A percentile compares a stretch with the other conserved stretches of the same genome.
Conservation (phyloP, 2,113 vertebrate genomes). For the Nesospiza acunhae region DNA sequence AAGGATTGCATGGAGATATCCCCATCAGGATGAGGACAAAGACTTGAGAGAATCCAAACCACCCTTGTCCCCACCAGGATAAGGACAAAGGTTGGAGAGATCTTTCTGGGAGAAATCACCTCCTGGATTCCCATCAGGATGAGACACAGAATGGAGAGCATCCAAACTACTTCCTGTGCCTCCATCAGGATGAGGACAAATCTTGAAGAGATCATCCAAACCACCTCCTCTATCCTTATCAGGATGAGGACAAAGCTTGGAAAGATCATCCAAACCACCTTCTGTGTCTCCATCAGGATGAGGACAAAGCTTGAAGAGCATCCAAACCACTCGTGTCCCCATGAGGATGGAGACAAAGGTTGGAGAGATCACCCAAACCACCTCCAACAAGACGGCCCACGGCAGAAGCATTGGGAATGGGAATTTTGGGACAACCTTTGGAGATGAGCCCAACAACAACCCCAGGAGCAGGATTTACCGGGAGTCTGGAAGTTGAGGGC, state of each 20-base stretch:
- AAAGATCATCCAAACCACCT: not conserved
- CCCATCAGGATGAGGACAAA: not conserved
- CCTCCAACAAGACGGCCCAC: not conserved
- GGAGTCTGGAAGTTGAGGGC: conserved; percentile 98
- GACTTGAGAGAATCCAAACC: not conserved
- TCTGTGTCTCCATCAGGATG: rapidly evolving
- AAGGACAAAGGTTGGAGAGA: not conserved
- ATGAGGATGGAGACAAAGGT: not conserved
- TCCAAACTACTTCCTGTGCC: not conserved
- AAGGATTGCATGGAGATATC: not conserved
- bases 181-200: not conserved
- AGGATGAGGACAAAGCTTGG: not conserved
- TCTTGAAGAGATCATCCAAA: not conserved
- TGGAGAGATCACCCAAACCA: not conserved
- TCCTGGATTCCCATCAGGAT: not conserved
- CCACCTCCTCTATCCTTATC: rapidly evolving
- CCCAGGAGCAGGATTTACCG: conserved; percentile 66
- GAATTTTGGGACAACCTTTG: not conserved
- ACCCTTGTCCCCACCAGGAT: not conserved
- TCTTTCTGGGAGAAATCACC: not conserved
- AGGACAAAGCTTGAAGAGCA: not conserved
- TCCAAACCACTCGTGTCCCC: not conserved
- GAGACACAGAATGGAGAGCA: not conserved
- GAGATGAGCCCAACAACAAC: not conserved
- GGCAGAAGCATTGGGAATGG: rapidly evolving